Evolutionary conservation across 1,140 invertebrate species (phyloP).

Genomic region (Leptopilina clavipes): DNA sequence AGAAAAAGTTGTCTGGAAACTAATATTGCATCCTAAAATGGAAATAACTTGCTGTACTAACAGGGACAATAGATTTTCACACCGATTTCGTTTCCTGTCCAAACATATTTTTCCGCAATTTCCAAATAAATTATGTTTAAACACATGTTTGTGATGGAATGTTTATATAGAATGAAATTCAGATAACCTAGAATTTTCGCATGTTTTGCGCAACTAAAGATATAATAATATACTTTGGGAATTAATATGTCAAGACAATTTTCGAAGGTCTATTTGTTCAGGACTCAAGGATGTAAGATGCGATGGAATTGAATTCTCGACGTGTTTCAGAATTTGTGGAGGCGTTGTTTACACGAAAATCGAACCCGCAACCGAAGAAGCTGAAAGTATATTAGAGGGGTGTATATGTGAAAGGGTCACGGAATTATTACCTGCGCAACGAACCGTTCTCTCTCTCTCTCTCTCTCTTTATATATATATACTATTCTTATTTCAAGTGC

Average conservation of each 20-base stretch:
- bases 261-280: neutral
- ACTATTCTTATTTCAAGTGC: constrained; percentile 35
- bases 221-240: neutral
- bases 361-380: constrained; percentile 44
- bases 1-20: no score
- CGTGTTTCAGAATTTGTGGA: constrained; percentile 42
- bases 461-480: neutral
- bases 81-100: no score
- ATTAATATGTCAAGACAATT: neutral
- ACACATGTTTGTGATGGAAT: no score
- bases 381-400: constrained; percentile 4
- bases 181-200: no score
- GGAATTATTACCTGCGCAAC: constrained; percentile 53
- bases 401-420: constrained; percentile 26
- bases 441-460: constrained; percentile 45
- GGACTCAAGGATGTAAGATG: neutral
- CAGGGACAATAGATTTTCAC: no score
- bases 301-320: constrained; percentile 34
- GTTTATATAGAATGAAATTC: no score
- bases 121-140: no score
- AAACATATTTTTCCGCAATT: no score
- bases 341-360: constrained; percentile 55
- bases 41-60: no score
- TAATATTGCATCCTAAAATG: no score
- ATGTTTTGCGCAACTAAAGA: neutral